Evolutionary conservation across 1,140 invertebrate species (phyloP).

Genomic region (Drosophila insularis): DNA sequence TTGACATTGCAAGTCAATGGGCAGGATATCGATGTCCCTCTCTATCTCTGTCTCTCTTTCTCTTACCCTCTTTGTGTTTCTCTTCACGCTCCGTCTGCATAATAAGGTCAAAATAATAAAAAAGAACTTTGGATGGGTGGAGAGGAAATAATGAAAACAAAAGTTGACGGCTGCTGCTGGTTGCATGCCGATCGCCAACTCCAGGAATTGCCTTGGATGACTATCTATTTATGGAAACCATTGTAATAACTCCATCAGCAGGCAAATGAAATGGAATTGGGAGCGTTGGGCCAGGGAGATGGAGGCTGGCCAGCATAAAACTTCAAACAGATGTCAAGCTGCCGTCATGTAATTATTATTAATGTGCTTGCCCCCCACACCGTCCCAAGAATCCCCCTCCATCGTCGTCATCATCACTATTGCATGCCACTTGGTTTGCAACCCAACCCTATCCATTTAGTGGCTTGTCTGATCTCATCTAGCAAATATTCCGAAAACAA

Average conservation of each 20-base stretch:
- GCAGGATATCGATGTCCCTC: too few species aligned
- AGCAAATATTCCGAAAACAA: constrained; percentile 39
- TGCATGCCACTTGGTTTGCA: constrained; percentile 2
- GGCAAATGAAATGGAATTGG: neutral
- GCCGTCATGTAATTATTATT: constrained; percentile 59
- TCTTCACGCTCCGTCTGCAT: constrained; percentile 10
- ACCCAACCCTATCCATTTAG: constrained; percentile 18
- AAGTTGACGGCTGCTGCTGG: constrained; percentile 32
- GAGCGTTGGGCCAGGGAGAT: constrained; percentile 10
- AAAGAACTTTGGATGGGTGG: neutral
- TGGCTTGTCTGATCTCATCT: constrained; percentile 51
- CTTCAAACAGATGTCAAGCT: constrained; percentile 63
- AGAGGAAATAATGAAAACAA: constrained; percentile 36
- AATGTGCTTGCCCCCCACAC: constrained; percentile 30
- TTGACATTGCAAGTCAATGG: too few species aligned
- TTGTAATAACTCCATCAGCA: constrained; percentile 60
- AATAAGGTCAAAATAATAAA: constrained; percentile 56
- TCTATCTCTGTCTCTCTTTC: too few species aligned
- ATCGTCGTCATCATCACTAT: neutral
- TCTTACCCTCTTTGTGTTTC: too few species aligned
- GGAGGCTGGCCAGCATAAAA: constrained; percentile 50
- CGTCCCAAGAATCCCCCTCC: neutral
- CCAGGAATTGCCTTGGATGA: constrained; percentile 12
- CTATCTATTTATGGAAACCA: constrained; percentile 52
- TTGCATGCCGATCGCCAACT: constrained; percentile 48